Conservation (phyloP, 2,797 vertebrate genomes). For the Lagorchestes hirsutus region DNA sequence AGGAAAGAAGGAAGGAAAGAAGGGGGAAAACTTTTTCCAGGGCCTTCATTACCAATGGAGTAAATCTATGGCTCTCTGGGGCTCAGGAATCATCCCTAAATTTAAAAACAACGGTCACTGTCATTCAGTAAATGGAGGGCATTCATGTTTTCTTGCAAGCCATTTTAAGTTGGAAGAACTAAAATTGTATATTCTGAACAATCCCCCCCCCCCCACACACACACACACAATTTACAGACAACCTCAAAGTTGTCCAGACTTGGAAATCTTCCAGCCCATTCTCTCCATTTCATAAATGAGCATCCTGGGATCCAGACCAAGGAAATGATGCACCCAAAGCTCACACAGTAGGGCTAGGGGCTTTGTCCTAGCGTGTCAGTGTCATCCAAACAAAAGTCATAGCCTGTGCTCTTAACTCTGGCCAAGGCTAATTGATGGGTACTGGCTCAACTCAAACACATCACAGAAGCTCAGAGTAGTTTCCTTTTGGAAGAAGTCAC, state of each 20-base stretch:
- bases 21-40: not conserved
- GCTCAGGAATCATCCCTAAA: conserved; percentile 52
- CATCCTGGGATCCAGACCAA: too few species aligned
- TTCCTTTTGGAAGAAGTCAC: not conserved
- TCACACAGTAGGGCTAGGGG: not conserved
- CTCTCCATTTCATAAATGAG: too few species aligned
- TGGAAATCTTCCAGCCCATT: too few species aligned
- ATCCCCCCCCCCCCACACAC: not conserved
- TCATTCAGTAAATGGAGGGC: conserved; percentile 52
- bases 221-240: conserved; percentile 33
- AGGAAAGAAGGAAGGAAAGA: not conserved
- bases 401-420: not conserved
- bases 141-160: conserved; percentile 33
- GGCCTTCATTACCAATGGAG: not conserved
- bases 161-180: conserved; percentile 46
- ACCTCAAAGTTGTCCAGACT: conserved; percentile 48
- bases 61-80: not conserved
- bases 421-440: not conserved
- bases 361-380: conserved; percentile 16
- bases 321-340: too few species aligned
- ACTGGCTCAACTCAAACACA: not conserved
- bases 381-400: conserved; percentile 22
- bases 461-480: accelerated
- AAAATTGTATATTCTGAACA: conserved; percentile 49
- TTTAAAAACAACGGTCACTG: conserved; percentile 60